A percentile compares a stretch with the other conserved stretches of the same genome.
These are phyloP conservation scores for Charadrius vociferus DNA, from an alignment of 2,113 vertebrate genomes.

Conservation along the genomic window DNA sequence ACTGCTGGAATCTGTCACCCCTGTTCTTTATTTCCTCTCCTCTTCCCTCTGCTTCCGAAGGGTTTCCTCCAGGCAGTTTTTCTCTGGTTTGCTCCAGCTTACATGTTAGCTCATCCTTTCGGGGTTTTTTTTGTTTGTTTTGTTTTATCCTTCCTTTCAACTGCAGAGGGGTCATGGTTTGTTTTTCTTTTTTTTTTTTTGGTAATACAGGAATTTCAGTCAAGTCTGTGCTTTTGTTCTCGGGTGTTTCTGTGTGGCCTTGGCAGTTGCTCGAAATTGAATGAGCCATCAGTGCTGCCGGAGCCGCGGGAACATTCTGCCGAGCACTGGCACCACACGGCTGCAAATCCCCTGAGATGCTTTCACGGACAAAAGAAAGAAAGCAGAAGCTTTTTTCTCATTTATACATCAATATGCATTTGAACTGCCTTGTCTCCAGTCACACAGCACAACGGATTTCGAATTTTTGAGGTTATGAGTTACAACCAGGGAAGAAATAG, in stretches of 20 bases:
- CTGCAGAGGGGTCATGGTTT: neutral
- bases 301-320: neutral
- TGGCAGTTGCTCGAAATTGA: neutral
- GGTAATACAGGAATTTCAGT: constrained; percentile 3
- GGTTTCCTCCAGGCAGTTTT: neutral
- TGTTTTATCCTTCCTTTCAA: neutral
- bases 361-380: neutral
- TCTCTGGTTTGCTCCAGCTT: neutral
- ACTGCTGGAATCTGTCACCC: neutral
- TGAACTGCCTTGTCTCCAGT: neutral
- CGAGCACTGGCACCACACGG: neutral
- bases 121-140: neutral
- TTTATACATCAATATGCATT: neutral
- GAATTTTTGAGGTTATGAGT: neutral
- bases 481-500: neutral
- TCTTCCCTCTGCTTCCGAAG: neutral
- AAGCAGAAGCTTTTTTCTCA: neutral
- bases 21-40: neutral
- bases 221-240: constrained; percentile 10
- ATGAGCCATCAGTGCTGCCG: neutral
- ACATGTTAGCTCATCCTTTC: neutral
- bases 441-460: neutral
- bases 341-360: neutral
- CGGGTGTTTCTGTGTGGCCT: neutral
- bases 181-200: neutral